A percentile compares a stretch with the other conserved stretches of the same genome.
These are phyloP conservation scores for Steinernema feltiae DNA, from an alignment of 1,140 invertebrate species.

Conservation along the genomic window DNA sequence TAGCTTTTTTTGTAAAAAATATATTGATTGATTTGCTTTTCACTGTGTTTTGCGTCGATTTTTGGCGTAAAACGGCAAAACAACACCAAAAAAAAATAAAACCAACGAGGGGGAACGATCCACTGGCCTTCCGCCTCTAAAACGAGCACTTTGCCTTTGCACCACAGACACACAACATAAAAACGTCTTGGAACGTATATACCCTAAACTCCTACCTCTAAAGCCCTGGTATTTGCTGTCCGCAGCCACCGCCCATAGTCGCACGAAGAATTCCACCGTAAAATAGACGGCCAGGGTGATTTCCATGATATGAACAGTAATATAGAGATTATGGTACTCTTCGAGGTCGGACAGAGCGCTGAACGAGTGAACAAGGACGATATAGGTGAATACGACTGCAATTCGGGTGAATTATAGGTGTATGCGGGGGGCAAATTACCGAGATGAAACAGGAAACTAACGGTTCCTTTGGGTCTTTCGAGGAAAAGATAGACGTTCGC, in stretches of 20 bases:
- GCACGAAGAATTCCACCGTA: slow-evolving; percentile 33
- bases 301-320: slow-evolving; percentile 24
- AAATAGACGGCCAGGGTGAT: slow-evolving; percentile 38
- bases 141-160: too few relatives aligned
- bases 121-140: too few relatives aligned
- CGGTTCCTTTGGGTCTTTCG: slow-evolving; percentile 16
- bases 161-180: too few relatives aligned
- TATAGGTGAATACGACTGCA: slow-evolving; percentile 24
- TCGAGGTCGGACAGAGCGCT: background rate
- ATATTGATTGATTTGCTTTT: too few relatives aligned
- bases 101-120: too few relatives aligned
- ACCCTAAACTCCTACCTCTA: slow-evolving; percentile 20
- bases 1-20: too few relatives aligned
- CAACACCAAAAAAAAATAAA: too few relatives aligned
- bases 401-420: background rate
- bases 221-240: slow-evolving; percentile 35
- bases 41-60: too few relatives aligned
- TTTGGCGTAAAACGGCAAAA: too few relatives aligned
- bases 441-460: slow-evolving; percentile 21
- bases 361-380: slow-evolving; percentile 26
- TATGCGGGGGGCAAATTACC: background rate
- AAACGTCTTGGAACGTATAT: background rate
- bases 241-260: slow-evolving; percentile 38
- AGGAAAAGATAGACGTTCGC: slow-evolving; percentile 22
- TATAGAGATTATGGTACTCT: slow-evolving; percentile 4